phyloP scores from a whole-genome alignment of 2,888 invertebrate genomes.

The Diabrotica balteata region DNA sequence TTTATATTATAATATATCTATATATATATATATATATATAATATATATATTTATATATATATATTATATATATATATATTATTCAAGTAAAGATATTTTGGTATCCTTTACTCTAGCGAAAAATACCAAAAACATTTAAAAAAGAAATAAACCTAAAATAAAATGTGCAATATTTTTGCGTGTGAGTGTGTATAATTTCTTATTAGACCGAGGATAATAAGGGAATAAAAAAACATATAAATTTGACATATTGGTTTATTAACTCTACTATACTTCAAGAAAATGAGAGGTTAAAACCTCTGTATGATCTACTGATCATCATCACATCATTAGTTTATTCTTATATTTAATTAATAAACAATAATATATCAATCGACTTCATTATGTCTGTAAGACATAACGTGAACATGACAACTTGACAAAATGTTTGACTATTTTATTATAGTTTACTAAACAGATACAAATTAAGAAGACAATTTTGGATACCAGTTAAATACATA shows the following conservation, averaged over 20 bases:
- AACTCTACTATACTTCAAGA: constrained; percentile 78
- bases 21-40: too few relatives aligned
- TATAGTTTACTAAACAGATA: constrained; percentile 37
- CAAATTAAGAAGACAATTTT: constrained; percentile 44
- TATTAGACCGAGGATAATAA: too few relatives aligned
- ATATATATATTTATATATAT: too few relatives aligned
- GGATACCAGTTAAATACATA: constrained; percentile 37
- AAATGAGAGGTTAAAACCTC: constrained; percentile 59
- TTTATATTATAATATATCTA: too few relatives aligned
- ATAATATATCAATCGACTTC: constrained; percentile 59
- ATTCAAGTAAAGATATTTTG: too few relatives aligned
- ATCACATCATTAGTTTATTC: constrained; percentile 73
- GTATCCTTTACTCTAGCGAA: too few relatives aligned
- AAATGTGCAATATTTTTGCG: too few relatives aligned
- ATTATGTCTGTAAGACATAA: constrained; percentile 59
- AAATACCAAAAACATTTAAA: too few relatives aligned
- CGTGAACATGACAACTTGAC: constrained; percentile 59
- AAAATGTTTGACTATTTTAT: constrained; percentile 59
- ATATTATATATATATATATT: too few relatives aligned
- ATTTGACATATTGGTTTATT: constrained; percentile 76
- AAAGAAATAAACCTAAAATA: too few relatives aligned
- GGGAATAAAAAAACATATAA: constrained; percentile 11
- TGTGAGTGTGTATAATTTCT: too few relatives aligned
- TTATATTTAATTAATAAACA: constrained; percentile 62
- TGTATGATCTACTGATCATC: constrained; percentile 73